Evolutionary conservation across 2,888 invertebrate species (phyloP), one percentile per base, ranked within the genome.

Genomic region (Ypsolopha scabrella): DNA sequence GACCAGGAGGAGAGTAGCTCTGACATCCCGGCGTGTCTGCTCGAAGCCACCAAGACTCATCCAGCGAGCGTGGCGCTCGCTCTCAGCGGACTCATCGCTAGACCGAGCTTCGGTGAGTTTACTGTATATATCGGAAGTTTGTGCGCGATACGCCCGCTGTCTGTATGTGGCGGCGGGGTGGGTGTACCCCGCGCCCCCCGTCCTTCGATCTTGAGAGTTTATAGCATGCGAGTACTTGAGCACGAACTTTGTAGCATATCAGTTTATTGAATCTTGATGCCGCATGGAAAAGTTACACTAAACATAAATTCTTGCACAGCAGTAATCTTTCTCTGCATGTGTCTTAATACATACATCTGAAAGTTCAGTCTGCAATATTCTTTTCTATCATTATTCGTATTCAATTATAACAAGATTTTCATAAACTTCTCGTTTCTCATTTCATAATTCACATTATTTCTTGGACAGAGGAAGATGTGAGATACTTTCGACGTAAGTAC

Each of bases 51-150:
- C 58, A 83, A 83, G 60, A 85, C 83, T 1, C 90, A 90, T 64
- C 87, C 89, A 37, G 87, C 90, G 54, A 91, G 91, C 38, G 88
- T 92, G 2, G 89, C 90, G 7, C 69, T 92, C 0, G 91, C 92
- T 6, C 80, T 92, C 43, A 89, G 91, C 1, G 92, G 92, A 0
- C 87, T 93, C 1, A 87, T 92, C 10, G 89, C 91, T 1, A 88
- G 90, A 55, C 92, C 92, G 9, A 81, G 89, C 41, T 88, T 89
- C 65, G 91, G 92, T 92, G 13, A 49, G 49, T 39, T 6, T 43
- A 7, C 71, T 81, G 80, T 47, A 24, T 4, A n/a, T n/a, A n/a
- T n/a, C n/a, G n/a, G n/a, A 24, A 24, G 24, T 24, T 3, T 24
- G 24, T 24, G 24, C 24, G 24, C 24, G 24, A 24, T 24, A 24